Evolutionary conservation across 2,888 invertebrate genomes (phyloP), one percentile per base, ranked within the genome.

Genomic region (Noctua janthe): DNA sequence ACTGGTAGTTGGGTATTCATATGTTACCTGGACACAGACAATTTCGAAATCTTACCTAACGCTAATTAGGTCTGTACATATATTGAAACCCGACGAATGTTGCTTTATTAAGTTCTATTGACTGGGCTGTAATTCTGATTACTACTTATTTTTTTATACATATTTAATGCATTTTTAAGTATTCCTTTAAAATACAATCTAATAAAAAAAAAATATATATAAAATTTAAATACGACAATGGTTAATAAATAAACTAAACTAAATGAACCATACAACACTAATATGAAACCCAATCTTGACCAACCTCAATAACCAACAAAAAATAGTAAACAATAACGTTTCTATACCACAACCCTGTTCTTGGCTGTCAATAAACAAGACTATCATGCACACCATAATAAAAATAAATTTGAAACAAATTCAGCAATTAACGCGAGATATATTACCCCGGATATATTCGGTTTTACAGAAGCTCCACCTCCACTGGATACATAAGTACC

Each of bases 391-490:
- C 69, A 77, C 74, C 66, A 64, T 66, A 51, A 75, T 79, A 86
- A 78, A 80, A 82, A 69, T 73, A 80, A 71, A 87, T 79, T 62
- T 47, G 47, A 71, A 82, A 87, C 72, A 71, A 74, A 87, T 86
- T 78, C 74, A 71, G 74, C 82, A 78, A 88, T 88, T 86, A 84
- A 79, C 43, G 47, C 15, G 49, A 88, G 72, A 88, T 87, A 83
- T 88, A 88, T 84, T 81, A 78, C 73, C 84, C 84, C 88, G 88
- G 86, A 88, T 76, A 74, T 80, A 43, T 86, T 83, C 66, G 54
- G 67, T 80, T 71, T 76, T 56, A 78, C 35, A 76, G 82, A 39
- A 75, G 75, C 47, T 39, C 72, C n/a, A 51, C 70, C 75, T 64
- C 54, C 39, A 49, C 39, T 17, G n/a, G 11, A 35, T 74, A 43